phyloP scores from a whole-genome alignment of 2,113 vertebrate genomes.

The Oryzias curvinotus region DNA sequence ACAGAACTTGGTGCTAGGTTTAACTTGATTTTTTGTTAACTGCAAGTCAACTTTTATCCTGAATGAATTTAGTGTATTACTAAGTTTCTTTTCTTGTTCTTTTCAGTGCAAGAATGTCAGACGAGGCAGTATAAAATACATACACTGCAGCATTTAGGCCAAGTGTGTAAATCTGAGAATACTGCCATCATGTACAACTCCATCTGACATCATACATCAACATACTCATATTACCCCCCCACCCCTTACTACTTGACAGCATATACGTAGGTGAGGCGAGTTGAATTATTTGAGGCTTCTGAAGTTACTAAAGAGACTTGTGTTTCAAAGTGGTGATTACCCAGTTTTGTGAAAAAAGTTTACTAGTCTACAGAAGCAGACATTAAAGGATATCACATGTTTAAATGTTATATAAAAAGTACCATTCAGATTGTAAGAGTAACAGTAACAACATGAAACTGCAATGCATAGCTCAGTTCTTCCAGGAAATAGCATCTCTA shows the following conservation, averaged over 20 bases:
- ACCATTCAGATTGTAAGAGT: constrained; percentile 47
- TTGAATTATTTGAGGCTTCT: constrained; percentile 65
- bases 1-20: constrained; percentile 12
- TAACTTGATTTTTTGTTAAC: constrained; percentile 17
- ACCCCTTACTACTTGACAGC: constrained; percentile 20
- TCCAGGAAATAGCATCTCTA: not conserved
- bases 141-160: constrained; percentile 33
- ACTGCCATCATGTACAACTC: constrained; percentile 19
- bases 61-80: constrained; percentile 48
- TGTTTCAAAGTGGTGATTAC: constrained; percentile 33
- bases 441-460: constrained; percentile 40
- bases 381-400: constrained; percentile 52
- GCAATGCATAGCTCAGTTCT: constrained; percentile 41
- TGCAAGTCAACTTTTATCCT: constrained; percentile 36
- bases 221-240: constrained; percentile 3
- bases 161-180: constrained; percentile 23
- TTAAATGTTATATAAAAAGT: constrained; percentile 34
- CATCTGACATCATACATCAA: constrained; percentile 11
- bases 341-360: constrained; percentile 21
- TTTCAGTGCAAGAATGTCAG: constrained; percentile 44
- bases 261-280: constrained; percentile 55
- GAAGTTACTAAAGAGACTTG: constrained; percentile 52
- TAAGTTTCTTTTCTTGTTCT: constrained; percentile 44
- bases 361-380: constrained; percentile 46
- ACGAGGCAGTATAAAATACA: constrained; percentile 26